Percentiles rank a stretch among this genome's conserved stretches.
Evolutionary conservation across 2,888 invertebrate genomes (phyloP).

Genomic region (Oscheius sp.): DNA sequence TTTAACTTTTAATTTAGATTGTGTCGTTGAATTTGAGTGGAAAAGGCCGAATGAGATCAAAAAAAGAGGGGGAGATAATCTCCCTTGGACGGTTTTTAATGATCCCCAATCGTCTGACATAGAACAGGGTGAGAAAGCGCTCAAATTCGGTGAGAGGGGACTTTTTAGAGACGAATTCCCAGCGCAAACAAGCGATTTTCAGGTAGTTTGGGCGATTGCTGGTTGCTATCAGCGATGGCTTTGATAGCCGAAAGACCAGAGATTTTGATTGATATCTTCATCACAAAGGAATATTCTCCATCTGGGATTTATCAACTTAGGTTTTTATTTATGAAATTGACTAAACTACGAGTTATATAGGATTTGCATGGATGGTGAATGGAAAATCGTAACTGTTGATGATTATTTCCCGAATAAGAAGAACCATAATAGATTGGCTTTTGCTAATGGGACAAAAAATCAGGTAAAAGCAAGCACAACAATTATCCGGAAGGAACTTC

Average conservation of each 20-base stretch:
- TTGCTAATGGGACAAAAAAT: conserved; percentile 73
- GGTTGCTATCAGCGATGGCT: conserved; percentile 93
- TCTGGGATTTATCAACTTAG: conserved; percentile 76
- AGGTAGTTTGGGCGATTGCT: conserved; percentile 94
- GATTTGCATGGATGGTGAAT: conserved; percentile 93
- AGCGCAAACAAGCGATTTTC: too few species aligned
- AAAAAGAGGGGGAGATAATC: conserved; percentile 74
- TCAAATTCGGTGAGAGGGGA: too few species aligned
- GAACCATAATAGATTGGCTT: conserved; percentile 71
- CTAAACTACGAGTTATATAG: too few species aligned
- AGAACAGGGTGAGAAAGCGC: conserved; percentile 52
- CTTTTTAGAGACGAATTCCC: too few species aligned
- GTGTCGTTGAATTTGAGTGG: conserved; percentile 27
- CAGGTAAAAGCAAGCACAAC: too few species aligned
- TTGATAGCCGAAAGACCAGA: conserved; percentile 94
- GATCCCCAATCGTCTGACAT: conserved; percentile 65
- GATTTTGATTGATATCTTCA: conserved; percentile 88
- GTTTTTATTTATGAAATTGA: conserved; percentile 31
- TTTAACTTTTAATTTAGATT: neutral
- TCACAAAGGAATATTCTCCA: conserved; percentile 81
- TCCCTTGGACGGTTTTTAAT: conserved; percentile 73
- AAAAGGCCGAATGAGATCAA: conserved; percentile 41
- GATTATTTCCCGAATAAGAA: conserved; percentile 94
- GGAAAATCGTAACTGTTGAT: conserved; percentile 94
- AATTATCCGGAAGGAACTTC: too few species aligned